Evolutionary conservation across 2,113 vertebrate species (phyloP).

Genomic region (Syngnathus floridae): DNA sequence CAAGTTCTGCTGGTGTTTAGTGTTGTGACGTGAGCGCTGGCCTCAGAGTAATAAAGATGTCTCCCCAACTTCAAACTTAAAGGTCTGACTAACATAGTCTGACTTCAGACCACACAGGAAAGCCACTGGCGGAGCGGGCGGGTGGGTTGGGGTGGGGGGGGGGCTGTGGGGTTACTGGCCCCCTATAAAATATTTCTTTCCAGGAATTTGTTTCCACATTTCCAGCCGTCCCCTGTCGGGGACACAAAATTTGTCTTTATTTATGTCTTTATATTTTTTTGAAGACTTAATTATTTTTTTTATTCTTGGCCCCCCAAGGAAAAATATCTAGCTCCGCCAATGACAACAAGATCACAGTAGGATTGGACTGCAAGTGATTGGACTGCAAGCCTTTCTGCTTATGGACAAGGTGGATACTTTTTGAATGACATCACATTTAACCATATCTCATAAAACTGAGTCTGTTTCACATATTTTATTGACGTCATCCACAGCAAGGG

Average conservation of each 20-base stretch:
- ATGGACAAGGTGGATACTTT: conserved; percentile 24
- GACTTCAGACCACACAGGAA: conserved; percentile 31
- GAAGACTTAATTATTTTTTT: too few relatives aligned
- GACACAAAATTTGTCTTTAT: too few relatives aligned
- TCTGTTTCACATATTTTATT: not conserved
- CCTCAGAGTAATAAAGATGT: conserved; percentile 45
- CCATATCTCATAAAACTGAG: conserved; percentile 18
- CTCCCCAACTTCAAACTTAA: conserved; percentile 41
- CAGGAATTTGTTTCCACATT: too few relatives aligned
- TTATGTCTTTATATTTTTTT: too few relatives aligned
- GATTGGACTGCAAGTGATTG: not conserved
- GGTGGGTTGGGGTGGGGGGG: too few relatives aligned
- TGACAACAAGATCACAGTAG: too few relatives aligned
- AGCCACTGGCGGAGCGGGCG: too few relatives aligned
- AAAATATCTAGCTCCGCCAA: too few relatives aligned
- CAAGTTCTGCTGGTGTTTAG: conserved; percentile 27
- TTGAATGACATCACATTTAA: conserved; percentile 40
- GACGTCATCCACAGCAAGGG: not conserved
- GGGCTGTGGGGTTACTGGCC: too few relatives aligned
- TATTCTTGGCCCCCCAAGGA: too few relatives aligned
- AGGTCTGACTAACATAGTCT: conserved; percentile 21
- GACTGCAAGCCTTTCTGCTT: conserved; percentile 11
- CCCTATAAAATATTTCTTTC: too few relatives aligned
- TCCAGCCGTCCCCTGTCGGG: too few relatives aligned
- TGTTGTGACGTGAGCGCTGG: conserved; percentile 22